Conservation (phyloP, 2,113 vertebrate species). For the Taxidea taxus region DNA sequence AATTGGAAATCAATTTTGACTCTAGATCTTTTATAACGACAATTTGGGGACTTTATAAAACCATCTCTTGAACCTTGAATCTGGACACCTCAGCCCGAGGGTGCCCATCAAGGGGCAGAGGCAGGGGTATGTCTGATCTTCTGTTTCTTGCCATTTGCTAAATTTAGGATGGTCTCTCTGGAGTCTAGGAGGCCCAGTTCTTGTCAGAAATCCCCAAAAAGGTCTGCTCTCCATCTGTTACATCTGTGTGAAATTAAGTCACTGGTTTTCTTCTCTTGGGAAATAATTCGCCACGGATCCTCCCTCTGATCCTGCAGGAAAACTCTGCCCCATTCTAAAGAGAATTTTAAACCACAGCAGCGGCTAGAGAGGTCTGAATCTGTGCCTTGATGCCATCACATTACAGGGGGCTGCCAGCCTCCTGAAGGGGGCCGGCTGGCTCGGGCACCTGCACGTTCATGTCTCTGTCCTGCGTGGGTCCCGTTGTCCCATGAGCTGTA, state of each 20-base stretch:
- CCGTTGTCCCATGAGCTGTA: accelerated
- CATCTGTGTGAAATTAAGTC: background rate
- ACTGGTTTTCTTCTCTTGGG: background rate
- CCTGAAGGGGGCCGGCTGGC: accelerated
- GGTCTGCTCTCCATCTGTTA: background rate
- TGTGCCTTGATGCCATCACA: accelerated
- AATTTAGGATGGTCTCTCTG: background rate
- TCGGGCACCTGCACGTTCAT: accelerated
- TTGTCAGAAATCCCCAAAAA: background rate
- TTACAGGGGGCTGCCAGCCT: background rate
- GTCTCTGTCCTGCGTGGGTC: background rate
- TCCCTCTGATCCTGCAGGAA: background rate
- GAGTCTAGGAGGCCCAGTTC: background rate
- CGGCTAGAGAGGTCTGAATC: background rate
- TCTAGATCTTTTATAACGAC: background rate
- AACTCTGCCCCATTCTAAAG: background rate
- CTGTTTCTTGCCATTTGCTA: background rate
- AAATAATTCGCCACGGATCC: background rate
- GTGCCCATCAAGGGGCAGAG: background rate
- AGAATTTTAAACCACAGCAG: background rate
- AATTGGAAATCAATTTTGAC: background rate
- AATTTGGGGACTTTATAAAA: background rate
- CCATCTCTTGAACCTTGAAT: background rate
- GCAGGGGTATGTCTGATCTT: background rate
- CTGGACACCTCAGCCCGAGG: background rate